Percentiles rank a stretch among this genome's conserved stretches.
Evolutionary conservation across 2,888 invertebrate genomes (phyloP).

Genomic region (Halictus ligatus): DNA sequence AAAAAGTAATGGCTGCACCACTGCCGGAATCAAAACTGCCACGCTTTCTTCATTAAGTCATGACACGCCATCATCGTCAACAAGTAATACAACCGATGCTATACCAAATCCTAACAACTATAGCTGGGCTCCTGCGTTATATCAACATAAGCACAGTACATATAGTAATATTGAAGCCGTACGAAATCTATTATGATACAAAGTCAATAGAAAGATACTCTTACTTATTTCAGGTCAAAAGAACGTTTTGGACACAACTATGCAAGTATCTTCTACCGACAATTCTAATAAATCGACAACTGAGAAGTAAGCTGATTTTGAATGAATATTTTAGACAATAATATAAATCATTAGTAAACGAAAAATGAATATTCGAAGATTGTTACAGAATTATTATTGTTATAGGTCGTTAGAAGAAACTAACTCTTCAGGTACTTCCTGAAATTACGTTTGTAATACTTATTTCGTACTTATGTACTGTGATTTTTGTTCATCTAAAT

Average conservation of each 20-base stretch:
- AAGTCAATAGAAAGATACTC: background rate
- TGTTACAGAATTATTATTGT: slow-evolving; percentile 35
- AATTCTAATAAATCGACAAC: slow-evolving; percentile 68
- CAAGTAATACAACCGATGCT: slow-evolving; percentile 67
- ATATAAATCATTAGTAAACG: background rate
- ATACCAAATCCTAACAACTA: slow-evolving; percentile 77
- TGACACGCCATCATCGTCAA: slow-evolving; percentile 67
- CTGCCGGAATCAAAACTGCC: slow-evolving; percentile 64
- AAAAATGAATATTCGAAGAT: background rate
- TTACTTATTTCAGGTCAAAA: slow-evolving; percentile 72
- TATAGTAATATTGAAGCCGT: background rate
- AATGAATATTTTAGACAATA: background rate
- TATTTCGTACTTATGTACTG: slow-evolving; percentile 55
- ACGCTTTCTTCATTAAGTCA: slow-evolving; percentile 67
- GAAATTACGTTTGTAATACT: slow-evolving; percentile 40
- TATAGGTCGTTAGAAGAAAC: slow-evolving; percentile 67
- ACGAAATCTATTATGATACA: background rate
- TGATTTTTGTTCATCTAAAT: slow-evolving; percentile 57
- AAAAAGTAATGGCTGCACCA: slow-evolving; percentile 57
- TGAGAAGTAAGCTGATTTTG: slow-evolving; percentile 73
- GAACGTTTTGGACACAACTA: slow-evolving; percentile 65
- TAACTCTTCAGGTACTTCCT: slow-evolving; percentile 64
- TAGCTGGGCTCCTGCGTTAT: slow-evolving; percentile 80
- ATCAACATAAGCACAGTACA: slow-evolving; percentile 79
- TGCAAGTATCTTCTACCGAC: slow-evolving; percentile 70